These are phyloP conservation scores for Podotricha telesiphe DNA, from an alignment of 2,888 invertebrate genomes.

Conservation along the genomic window DNA sequence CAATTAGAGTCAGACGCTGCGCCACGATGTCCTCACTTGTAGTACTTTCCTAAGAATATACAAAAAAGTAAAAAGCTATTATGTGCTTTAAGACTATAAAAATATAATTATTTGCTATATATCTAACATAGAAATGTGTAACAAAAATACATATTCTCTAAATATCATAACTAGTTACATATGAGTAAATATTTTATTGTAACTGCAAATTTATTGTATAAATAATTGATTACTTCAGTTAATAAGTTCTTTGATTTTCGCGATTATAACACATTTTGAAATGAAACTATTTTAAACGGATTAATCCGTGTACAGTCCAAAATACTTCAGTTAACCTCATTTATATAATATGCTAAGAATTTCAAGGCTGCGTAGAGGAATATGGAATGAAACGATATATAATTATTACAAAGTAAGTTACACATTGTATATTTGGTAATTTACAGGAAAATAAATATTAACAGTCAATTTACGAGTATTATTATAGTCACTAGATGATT, in stretches of 20 bases:
- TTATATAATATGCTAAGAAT: neutral
- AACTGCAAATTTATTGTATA: conserved; percentile 2
- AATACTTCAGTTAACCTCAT: conserved; percentile 9
- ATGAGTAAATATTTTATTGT: conserved; percentile 7
- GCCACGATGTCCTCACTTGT: too few species aligned
- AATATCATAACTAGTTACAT: neutral
- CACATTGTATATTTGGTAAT: neutral
- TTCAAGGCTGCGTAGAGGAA: neutral
- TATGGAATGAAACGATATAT: neutral
- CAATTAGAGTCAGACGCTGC: too few species aligned
- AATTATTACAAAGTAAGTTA: neutral
- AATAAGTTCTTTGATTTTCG: too few species aligned
- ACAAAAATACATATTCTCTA: too few species aligned
- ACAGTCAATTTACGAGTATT: conserved; percentile 9
- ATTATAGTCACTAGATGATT: neutral
- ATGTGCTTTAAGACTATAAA: too few species aligned
- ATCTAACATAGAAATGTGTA: too few species aligned
- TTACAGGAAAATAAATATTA: neutral
- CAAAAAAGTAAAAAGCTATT: too few species aligned
- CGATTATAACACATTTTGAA: too few species aligned
- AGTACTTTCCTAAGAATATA: neutral
- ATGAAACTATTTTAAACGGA: too few species aligned
- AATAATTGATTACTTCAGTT: conserved; percentile 5
- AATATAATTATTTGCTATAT: too few species aligned
- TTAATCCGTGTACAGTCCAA: too few species aligned